Evolutionary conservation across 2,888 invertebrate species (phyloP), one percentile per base, ranked within the genome.

Genomic region (Melipona bicolor): DNA sequence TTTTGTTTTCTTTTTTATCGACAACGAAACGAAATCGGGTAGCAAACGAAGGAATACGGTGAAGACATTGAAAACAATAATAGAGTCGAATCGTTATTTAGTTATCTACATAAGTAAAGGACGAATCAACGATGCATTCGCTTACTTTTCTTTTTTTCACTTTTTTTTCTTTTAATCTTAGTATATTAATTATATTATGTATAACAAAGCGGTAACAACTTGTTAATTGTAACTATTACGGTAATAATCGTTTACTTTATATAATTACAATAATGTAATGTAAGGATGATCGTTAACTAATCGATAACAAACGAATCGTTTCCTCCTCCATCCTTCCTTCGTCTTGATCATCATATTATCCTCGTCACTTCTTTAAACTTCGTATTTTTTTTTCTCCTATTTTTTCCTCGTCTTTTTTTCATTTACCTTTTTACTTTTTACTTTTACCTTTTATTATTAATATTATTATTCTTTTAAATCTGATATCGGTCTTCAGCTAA

Each of bases 151-250:
- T 79, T 75, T 76, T 75, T 81, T 81, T 79, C 61, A 36, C 36
- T 43, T 43, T 43, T 52, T 75, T 82, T 76, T 79, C 50, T 88
- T 93, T 93, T 93, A 93, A 93, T 94, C 91, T 93, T 94, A 93
- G 89, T 93, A 93, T 93, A 93, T 93, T 94, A 94, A 94, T 94
- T 93, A 93, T 93, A 94, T 94, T 92, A 93, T 94, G 94, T 94
- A 94, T 94, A 94, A 94, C 94, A 94, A 94, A 94, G 94, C 94
- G 93, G 93, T 93, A 94, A 94, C 94, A 94, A 94, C 93, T 94
- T 94, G 93, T 94, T 93, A 93, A 94, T 94, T 92, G 93, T 93
- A 94, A 93, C 94, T 94, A 94, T 94, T 93, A 93, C 91, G 92
- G 91, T 94, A 93, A 93, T 94, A 93, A 94, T 94, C 92, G 91